phyloP scores from a whole-genome alignment of 23 tunicate species.

The Clavelina lepadiformis region DNA sequence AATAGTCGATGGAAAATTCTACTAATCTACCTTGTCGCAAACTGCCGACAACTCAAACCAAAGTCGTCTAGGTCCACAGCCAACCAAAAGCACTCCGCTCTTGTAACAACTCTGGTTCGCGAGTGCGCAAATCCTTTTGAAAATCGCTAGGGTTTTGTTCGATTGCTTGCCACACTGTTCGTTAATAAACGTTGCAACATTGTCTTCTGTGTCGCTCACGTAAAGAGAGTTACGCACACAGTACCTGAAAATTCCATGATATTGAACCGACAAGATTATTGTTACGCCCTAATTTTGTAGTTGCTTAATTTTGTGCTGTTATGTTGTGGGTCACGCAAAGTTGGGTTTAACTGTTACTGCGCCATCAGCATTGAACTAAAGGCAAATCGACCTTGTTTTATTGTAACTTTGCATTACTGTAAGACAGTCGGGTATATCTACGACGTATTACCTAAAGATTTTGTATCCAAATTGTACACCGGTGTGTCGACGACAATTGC shows the following conservation, averaged over 20 bases:
- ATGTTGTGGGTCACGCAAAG: too few relatives aligned
- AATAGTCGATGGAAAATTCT: too few relatives aligned
- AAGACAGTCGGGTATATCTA: too few relatives aligned
- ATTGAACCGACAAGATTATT: too few relatives aligned
- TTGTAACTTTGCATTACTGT: too few relatives aligned
- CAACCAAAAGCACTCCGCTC: slow-evolving; percentile 59
- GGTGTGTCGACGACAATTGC: slow-evolving; percentile 50
- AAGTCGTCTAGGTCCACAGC: slow-evolving; percentile 69
- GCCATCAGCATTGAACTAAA: too few relatives aligned
- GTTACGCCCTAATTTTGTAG: too few relatives aligned
- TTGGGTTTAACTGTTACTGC: too few relatives aligned
- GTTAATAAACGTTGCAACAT: slow-evolving; percentile 5
- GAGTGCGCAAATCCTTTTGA: slow-evolving; percentile 20
- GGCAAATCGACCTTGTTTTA: too few relatives aligned
- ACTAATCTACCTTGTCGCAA: slow-evolving; percentile 40
- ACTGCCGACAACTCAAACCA: slow-evolving; percentile 57
- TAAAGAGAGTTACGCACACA: slow-evolving; percentile 34
- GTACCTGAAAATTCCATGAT: too few relatives aligned
- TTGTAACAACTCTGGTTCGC: slow-evolving; percentile 25
- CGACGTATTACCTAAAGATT: slow-evolving; percentile 8
- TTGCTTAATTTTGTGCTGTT: too few relatives aligned
- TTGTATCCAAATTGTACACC: slow-evolving; percentile 21
- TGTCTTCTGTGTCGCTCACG: slow-evolving; percentile 18
- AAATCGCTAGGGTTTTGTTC: not conserved
- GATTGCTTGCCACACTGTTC: slow-evolving; percentile 7